A percentile compares a stretch with the other conserved stretches of the same genome.
Evolutionary conservation across 1,140 invertebrate species (phyloP).

Genomic region (Akabosia matsudoensis): DNA sequence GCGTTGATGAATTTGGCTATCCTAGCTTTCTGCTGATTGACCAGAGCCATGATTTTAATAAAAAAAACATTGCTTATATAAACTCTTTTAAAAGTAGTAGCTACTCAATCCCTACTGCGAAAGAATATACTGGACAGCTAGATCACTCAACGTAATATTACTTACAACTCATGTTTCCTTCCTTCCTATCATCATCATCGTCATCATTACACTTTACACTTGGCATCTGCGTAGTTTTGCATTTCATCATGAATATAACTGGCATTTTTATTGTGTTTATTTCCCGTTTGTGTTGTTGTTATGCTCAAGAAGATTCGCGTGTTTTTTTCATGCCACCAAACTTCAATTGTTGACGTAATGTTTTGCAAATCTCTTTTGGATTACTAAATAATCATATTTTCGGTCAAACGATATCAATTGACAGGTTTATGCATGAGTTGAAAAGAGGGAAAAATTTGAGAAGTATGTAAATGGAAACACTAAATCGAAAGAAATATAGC

Average conservation of each 20-base stretch:
- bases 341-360: background rate
- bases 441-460: background rate
- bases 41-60: too few relatives aligned
- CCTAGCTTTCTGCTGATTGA: background rate
- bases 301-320: background rate
- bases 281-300: background rate
- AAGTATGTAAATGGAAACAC: background rate
- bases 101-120: too few relatives aligned
- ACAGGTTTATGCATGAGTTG: background rate
- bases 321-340: background rate
- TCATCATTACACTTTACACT: background rate
- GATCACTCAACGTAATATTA: background rate
- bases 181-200: background rate
- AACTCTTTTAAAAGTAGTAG: too few relatives aligned
- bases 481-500: background rate
- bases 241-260: background rate
- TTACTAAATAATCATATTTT: background rate
- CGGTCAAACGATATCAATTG: background rate
- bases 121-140: background rate
- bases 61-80: too few relatives aligned
- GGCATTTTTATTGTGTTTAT: background rate
- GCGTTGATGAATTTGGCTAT: background rate
- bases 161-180: background rate
- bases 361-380: background rate
- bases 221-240: background rate